phyloP scores from a whole-genome alignment of 23 tunicate species.

The Ciona savignyi region DNA sequence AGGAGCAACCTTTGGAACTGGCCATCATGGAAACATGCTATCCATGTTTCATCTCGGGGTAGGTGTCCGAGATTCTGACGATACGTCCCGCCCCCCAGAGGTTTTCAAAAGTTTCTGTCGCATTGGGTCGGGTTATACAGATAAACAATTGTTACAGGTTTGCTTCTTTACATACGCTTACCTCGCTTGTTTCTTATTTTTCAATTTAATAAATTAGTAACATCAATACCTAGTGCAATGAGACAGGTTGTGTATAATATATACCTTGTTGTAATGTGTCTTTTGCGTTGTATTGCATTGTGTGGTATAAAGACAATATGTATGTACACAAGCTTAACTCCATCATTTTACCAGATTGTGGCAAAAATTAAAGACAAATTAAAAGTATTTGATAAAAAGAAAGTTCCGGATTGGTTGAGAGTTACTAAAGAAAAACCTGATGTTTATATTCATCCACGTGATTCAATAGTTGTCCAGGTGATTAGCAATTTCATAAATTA shows the following conservation, averaged over 20 bases:
- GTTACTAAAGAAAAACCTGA: conserved; percentile 79
- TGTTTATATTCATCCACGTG: conserved; percentile 56
- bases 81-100: conserved; percentile 5
- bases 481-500: too few relatives aligned
- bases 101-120: conserved; percentile 47
- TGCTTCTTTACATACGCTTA: too few relatives aligned
- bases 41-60: conserved; percentile 73
- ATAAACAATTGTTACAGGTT: conserved; percentile 47
- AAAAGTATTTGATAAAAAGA: conserved; percentile 61
- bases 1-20: conserved; percentile 82
- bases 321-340: too few relatives aligned
- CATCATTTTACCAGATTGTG: conserved; percentile 36
- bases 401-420: conserved; percentile 55
- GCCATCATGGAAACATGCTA: conserved; percentile 49
- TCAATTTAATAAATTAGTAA: too few relatives aligned
- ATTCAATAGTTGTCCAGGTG: conserved; percentile 85
- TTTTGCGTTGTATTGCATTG: too few relatives aligned
- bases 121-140: conserved; percentile 77
- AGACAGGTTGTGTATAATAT: too few relatives aligned
- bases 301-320: too few relatives aligned
- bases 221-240: too few relatives aligned
- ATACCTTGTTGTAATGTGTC: too few relatives aligned
- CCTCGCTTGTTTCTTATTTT: too few relatives aligned
- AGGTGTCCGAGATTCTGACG: conserved; percentile 19
- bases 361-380: conserved; percentile 63